Evolutionary conservation across 53 echinoderm and acorn worm species (phyloP).

Genomic region (Hippasteria phrygiana): DNA sequence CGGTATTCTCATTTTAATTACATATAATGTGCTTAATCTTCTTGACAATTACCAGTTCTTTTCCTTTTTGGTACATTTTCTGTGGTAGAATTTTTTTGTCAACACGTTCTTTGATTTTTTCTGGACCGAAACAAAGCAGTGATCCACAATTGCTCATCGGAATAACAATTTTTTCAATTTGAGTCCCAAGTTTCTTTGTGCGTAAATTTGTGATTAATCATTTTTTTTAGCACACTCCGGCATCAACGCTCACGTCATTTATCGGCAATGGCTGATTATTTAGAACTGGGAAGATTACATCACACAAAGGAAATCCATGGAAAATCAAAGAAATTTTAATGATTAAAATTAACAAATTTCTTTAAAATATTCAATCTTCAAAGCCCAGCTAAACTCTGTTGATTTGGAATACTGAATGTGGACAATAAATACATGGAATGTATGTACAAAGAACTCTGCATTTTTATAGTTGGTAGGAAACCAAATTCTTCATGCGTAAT

Average conservation of each 20-base stretch:
- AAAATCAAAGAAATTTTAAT: slow-evolving; percentile 12
- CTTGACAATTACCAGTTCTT: no score
- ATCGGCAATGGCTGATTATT: neutral
- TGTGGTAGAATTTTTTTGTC: no score
- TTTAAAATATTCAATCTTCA: slow-evolving; percentile 19
- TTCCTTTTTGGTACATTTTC: no score
- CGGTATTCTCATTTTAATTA: neutral
- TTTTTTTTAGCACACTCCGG: neutral
- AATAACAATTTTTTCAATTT: no score
- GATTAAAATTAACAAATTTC: slow-evolving; percentile 7
- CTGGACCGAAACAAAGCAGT: no score
- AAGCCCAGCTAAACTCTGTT: slow-evolving; percentile 42
- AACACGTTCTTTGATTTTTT: no score
- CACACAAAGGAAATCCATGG: slow-evolving; percentile 24
- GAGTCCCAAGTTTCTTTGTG: slow-evolving; percentile 3
- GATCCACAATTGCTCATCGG: no score
- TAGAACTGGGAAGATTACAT: slow-evolving; percentile 3
- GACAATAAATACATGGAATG: neutral
- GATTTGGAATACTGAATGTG: neutral
- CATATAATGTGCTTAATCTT: neutral
- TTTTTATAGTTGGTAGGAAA: no score
- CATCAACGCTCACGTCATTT: neutral
- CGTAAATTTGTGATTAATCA: neutral
- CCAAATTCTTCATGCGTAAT: no score
- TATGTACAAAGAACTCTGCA: neutral